Conservation (phyloP, 2,113 vertebrate species). For the Dinomys branickii region DNA sequence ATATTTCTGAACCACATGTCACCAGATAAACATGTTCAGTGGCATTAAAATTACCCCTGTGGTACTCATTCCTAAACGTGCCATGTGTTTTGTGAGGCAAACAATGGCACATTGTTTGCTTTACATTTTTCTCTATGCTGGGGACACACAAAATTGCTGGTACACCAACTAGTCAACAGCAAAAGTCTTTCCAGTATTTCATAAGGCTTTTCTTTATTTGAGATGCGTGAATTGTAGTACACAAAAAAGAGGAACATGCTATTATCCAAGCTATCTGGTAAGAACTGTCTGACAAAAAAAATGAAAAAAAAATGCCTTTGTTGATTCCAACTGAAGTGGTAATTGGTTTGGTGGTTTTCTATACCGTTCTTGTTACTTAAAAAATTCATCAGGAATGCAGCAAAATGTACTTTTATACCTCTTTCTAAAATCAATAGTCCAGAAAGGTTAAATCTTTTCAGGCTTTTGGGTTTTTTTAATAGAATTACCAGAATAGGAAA, state of each 20-base stretch:
- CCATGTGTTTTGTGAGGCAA: neutral
- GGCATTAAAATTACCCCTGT: neutral
- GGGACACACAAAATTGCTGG: neutral
- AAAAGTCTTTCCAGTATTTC: neutral
- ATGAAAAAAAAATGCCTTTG: constrained; percentile 10
- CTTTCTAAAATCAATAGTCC: constrained; percentile 59
- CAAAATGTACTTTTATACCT: constrained; percentile 42
- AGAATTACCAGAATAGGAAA: neutral
- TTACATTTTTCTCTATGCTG: neutral
- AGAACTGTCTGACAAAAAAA: neutral
- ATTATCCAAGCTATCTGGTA: constrained; percentile 45
- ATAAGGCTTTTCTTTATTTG: constrained; percentile 32
- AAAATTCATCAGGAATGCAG: constrained; percentile 1
- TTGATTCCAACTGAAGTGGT: constrained; percentile 12
- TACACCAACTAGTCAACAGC: neutral
- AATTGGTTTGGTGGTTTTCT: constrained; percentile 60
- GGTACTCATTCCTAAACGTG: neutral
- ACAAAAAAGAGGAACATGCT: neutral
- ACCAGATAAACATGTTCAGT: neutral
- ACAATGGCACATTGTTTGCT: neutral
- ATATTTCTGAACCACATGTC: neutral
- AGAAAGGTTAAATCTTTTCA: constrained; percentile 11
- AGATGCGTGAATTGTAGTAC: neutral
- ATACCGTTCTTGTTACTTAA: constrained; percentile 20
- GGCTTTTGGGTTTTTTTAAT: too few relatives aligned